A percentile compares a stretch with the other conserved stretches of the same genome.
Conservation (phyloP, 1,140 invertebrate genomes). For the Phthorimaea operculella region DNA sequence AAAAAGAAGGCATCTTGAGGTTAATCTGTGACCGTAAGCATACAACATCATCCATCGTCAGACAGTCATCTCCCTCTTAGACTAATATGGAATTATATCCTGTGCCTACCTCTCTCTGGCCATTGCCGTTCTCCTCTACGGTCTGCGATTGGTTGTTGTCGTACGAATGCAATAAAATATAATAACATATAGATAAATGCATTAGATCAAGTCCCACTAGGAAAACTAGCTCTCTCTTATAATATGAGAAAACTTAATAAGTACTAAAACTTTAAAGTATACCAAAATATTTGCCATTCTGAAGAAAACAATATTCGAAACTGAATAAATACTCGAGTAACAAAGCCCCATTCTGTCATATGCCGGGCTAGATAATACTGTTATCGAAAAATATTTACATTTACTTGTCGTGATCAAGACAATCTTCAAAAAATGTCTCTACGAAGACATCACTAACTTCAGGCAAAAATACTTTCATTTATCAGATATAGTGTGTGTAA, state of each 20-base stretch:
- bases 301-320: slow-evolving; percentile 48
- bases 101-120: slow-evolving; percentile 63
- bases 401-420: slow-evolving; percentile 54
- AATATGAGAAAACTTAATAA: slow-evolving; percentile 45
- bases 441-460: slow-evolving; percentile 64
- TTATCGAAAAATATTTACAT: slow-evolving; percentile 64
- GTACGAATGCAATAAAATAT: slow-evolving; percentile 68
- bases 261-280: slow-evolving; percentile 47
- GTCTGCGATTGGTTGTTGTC: slow-evolving; percentile 67
- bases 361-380: slow-evolving; percentile 50
- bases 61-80: slow-evolving; percentile 32
- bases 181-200: slow-evolving; percentile 67
- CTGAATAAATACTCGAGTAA: slow-evolving; percentile 48
- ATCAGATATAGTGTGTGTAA: slow-evolving; percentile 59
- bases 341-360: slow-evolving; percentile 58
- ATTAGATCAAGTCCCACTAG: slow-evolving; percentile 59
- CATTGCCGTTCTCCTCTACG: slow-evolving; percentile 66
- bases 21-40: not conserved
- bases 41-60: slow-evolving; percentile 24
- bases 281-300: slow-evolving; percentile 55
- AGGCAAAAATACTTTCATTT: slow-evolving; percentile 53
- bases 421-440: slow-evolving; percentile 59
- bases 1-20: too few relatives aligned
- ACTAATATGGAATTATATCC: slow-evolving; percentile 27
- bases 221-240: slow-evolving; percentile 46